Evolutionary conservation across 1,140 invertebrate genomes (phyloP), one percentile per base, ranked within the genome.

Genomic region (Musca domestica): DNA sequence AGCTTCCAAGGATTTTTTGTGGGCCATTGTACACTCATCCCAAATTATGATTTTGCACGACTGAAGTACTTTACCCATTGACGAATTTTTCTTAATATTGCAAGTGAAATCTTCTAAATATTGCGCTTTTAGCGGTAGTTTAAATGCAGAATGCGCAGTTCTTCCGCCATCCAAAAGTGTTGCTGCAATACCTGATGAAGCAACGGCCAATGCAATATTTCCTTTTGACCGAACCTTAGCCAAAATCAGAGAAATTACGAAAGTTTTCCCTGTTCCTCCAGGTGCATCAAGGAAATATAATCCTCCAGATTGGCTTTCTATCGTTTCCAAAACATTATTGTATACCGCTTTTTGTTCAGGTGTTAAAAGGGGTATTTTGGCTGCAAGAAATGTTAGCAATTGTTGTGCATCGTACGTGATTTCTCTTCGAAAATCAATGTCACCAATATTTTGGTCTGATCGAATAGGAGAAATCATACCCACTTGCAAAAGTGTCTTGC

Each of bases 111-210:
- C 71, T 61, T 74, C 74, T 66, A 23, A 74, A 64, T 67, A 66
- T 71, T 72, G 66, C 61, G 72, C 67, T 46, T 74, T 71, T 51
- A 74, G 71, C 52, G 65, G 69, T 48, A 70, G 52, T 64, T 72
- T 68, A 15, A 88, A 82, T 63, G 78, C 76, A 9, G 78, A 85
- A 80, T 87, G 84, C 56, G 81, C 82, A 30, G 85, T 88, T 74
- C 79, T 67, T 19, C 85, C 86, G 72, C 81, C 81, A 66, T 76
- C 61, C 56, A 87, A 67, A 22, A 86, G 75, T 30, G 83, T 86
- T 25, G 85, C 83, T 20, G 85, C n/a, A n/a, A n/a, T n/a, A n/a
- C n/a, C n/a, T n/a, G n/a, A n/a, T n/a, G n/a, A n/a, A n/a, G n/a
- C n/a, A n/a, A n/a, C n/a, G n/a, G n/a, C n/a, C n/a, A n/a, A n/a